Evolutionary conservation across 2,888 invertebrate species (phyloP).

Genomic region (Asteroscopus sphinx): DNA sequence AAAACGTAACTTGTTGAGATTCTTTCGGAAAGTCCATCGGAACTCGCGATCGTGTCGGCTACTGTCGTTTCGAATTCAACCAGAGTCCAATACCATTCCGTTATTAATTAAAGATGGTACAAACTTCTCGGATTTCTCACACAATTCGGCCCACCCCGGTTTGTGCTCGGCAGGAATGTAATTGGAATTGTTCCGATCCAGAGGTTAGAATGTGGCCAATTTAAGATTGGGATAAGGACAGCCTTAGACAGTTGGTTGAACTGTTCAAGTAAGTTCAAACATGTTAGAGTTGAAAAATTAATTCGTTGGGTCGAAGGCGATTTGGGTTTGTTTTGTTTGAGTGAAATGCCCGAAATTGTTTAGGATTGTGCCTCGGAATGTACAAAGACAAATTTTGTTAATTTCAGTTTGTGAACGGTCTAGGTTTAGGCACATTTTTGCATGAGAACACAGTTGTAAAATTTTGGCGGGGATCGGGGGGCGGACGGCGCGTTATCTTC

Average conservation of each 20-base stretch:
- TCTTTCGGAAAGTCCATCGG: constrained; percentile 45
- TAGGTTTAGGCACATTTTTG: background rate
- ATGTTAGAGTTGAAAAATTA: constrained; percentile 63
- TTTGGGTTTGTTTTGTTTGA: constrained; percentile 37
- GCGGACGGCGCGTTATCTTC: no score
- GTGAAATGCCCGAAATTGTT: constrained; percentile 21
- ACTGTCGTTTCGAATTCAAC: constrained; percentile 71
- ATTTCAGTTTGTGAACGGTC: background rate
- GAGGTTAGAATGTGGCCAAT: constrained; percentile 80
- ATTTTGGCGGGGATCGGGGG: no score
- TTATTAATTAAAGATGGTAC: constrained; percentile 80
- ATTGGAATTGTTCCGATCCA: constrained; percentile 84
- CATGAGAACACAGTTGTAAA: no score
- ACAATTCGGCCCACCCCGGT: constrained; percentile 72
- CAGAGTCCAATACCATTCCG: constrained; percentile 68
- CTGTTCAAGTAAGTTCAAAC: constrained; percentile 60
- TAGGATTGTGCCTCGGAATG: constrained; percentile 2
- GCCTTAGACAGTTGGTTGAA: constrained; percentile 67
- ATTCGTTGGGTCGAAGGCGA: constrained; percentile 43
- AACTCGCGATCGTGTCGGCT: constrained; percentile 57
- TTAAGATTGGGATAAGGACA: constrained; percentile 76
- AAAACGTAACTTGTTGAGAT: constrained; percentile 51
- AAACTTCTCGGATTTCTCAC: constrained; percentile 79
- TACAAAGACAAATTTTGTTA: constrained; percentile 12
- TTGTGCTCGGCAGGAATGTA: constrained; percentile 77